Evolutionary conservation across 2,888 invertebrate species (phyloP), one percentile per base, ranked within the genome.

Genomic region (Hemithea aestivaria): DNA sequence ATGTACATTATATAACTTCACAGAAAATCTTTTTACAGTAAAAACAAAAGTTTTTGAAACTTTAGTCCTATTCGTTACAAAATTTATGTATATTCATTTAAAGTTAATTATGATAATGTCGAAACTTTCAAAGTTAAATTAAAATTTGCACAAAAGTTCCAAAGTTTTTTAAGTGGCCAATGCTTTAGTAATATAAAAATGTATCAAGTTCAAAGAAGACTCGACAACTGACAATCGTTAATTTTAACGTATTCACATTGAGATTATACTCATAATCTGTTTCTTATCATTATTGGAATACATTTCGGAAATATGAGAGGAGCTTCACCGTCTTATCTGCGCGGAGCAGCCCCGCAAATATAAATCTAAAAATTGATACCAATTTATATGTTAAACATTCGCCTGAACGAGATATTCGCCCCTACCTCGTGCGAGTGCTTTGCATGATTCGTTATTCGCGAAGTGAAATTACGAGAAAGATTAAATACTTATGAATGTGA

Each of bases 381-480:
- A 80, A 80, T 82, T 81, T 82, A 81, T 82, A 82, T 80, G 82
- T 78, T 76, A 81, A 82, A 73, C 79, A 79, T 73, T 67, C 69
- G 61, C 57, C 63, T 65, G 70, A 78, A 69, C 75, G 70, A 80
- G 75, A 77, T 79, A 71, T 76, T 74, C 61, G 16, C 62, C 62
- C 69, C 64, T 64, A 66, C 68, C 61, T 36, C 41, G 41, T 42
- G 33, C 41, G 36, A 16, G 16, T 64, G 58, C 65, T 58, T 58
- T 61, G 60, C 58, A 58, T 62, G 59, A 60, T 70, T 62, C 62
- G 40, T 42, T 42, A 49, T 40, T 40, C 38, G 33, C 30, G 34
- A 44, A 35, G 40, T 34, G 37, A 37, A 37, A 40, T 37, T 36
- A 36, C 34, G 28, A 30, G 37, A 22, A 20, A 40, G 27, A 40